Base-by-base conservation (phyloP, 2,888 invertebrate species). In the Limnephilus lunatus region DNA sequence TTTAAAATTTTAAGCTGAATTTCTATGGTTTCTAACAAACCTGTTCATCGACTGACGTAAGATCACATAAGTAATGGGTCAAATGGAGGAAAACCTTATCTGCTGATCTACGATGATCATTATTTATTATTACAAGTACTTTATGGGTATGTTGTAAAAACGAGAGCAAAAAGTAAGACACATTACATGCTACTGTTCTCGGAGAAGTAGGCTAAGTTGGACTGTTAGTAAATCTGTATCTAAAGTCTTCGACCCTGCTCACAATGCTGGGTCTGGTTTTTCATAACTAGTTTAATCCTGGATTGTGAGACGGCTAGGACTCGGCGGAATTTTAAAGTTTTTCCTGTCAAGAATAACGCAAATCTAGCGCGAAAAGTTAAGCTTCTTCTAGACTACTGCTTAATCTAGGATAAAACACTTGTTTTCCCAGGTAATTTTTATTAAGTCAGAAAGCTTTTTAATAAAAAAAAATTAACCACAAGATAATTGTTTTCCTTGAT, bases 201-300 rank as follows among this genome's bases (percentile, higher is more conserved):
- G 15, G 82, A 32, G 32, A 82, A 32, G 82, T 32, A 15, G 32
- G 32, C 82, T 31, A 82, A 32, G 31, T 31, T 32, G 15, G 82
- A 32, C 31, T 32, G 82, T 82, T 82, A 82, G 31, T 82, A 82
- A 82, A 82, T 82, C 82, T 82, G 82, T 68, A 68, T 68, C 25
- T 68, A 68, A 68, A 68, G 68, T 68, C 82, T 32, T 32, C 5
- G 82, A 82, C 82, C 82, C 82, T 82, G 82, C 82, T 82, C 82
- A 82, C 31, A 32, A 14, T 31, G 68, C 9, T 9, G 19, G 68
- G 68, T n/a, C 68, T 68, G 68, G 68, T 68, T 68, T 68, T 25
- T 68, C 68, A 68, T 68, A 68, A 68, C 68, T n/a, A 68, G 68
- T 68, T 68, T 68, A 68, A 68, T 68, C 68, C 68, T 9, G 68